These are phyloP conservation scores for Idaea dimidiata DNA, from an alignment of 2,888 invertebrate genomes.

Conservation along the genomic window DNA sequence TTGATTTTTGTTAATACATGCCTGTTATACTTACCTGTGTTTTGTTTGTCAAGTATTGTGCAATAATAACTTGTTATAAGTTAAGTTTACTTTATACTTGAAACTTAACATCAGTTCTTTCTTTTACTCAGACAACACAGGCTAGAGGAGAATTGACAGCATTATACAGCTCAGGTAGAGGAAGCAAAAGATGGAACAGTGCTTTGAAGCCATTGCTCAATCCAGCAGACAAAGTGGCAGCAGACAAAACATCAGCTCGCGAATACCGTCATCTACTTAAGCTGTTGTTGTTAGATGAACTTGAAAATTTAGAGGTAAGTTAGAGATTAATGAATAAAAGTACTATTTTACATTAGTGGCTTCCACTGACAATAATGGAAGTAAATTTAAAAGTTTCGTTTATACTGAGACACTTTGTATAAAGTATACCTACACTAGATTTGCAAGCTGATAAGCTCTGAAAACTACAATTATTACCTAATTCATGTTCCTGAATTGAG, in stretches of 20 bases:
- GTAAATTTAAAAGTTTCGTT: too few species aligned
- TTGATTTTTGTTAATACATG: too few species aligned
- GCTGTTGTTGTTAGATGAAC: conserved; percentile 88
- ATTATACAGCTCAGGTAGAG: background rate
- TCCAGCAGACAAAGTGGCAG: background rate
- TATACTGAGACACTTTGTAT: background rate
- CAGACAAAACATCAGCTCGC: conserved; percentile 87
- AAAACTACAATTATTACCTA: background rate
- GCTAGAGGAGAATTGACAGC: background rate
- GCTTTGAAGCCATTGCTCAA: background rate
- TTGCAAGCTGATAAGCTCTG: background rate
- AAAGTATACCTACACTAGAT: background rate
- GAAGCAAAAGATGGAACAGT: background rate
- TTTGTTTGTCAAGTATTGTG: background rate
- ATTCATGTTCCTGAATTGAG: background rate
- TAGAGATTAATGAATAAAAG: background rate
- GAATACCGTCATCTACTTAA: conserved; percentile 90
- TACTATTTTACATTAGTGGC: too few species aligned
- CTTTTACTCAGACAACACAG: background rate
- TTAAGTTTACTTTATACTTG: background rate
- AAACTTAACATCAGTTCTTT: background rate
- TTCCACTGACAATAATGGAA: too few species aligned
- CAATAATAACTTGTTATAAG: background rate
- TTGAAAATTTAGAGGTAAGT: conserved; percentile 87
- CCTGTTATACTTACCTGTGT: too few species aligned